Conservation (phyloP, 2,113 vertebrate genomes). For the Excalfactoria chinensis region DNA sequence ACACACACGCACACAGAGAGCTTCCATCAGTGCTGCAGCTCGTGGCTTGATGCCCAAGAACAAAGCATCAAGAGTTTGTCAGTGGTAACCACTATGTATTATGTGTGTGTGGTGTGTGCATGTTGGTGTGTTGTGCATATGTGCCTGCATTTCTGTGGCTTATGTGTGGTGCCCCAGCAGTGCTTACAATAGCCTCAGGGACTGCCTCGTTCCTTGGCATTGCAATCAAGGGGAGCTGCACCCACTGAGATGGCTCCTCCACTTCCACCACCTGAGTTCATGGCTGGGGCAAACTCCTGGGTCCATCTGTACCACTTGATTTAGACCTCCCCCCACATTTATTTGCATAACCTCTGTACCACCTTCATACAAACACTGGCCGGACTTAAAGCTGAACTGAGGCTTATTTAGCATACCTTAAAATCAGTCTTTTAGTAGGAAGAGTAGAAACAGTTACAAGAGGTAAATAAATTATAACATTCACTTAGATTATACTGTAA, state of each 20-base stretch:
- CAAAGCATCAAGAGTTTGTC: neutral
- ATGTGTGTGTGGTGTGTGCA: neutral
- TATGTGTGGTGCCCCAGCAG: neutral
- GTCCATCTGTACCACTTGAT: accelerated
- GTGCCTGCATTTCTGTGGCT: neutral
- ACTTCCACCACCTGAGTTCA: accelerated
- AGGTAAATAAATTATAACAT: constrained; percentile 20
- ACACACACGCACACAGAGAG: neutral
- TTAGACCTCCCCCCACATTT: accelerated
- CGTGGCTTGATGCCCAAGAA: neutral
- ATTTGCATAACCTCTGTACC: neutral
- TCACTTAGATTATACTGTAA: neutral
- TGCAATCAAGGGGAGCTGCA: neutral
- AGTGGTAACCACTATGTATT: accelerated
- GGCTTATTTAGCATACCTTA: neutral
- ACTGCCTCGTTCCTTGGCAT: accelerated
- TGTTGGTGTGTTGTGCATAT: accelerated
- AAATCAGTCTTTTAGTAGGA: neutral
- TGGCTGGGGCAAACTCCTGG: neutral
- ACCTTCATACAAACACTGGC: neutral
- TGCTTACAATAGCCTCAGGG: neutral
- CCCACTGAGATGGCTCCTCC: neutral
- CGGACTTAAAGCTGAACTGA: accelerated
- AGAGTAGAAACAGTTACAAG: neutral
- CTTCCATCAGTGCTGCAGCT: neutral